Evolutionary conservation across 2,888 invertebrate genomes (phyloP).

Genomic region (Dynastes maya): DNA sequence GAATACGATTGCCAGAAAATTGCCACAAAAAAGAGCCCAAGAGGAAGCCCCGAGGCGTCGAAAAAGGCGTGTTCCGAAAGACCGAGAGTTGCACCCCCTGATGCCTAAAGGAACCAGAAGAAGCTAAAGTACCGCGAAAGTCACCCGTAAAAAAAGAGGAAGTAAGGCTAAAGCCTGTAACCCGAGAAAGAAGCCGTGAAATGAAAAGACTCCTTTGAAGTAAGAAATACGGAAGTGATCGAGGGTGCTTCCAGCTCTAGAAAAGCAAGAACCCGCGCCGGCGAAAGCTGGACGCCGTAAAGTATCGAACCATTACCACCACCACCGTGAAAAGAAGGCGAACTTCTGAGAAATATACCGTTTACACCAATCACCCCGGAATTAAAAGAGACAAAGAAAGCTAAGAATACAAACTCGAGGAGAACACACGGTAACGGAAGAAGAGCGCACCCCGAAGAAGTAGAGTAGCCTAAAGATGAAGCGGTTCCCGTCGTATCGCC

Average conservation of each 20-base stretch:
- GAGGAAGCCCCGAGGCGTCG: background rate
- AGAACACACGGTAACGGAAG: background rate
- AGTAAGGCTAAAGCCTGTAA: constrained; percentile 16
- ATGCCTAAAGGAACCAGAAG: background rate
- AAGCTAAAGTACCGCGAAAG: background rate
- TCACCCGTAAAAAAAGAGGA: background rate
- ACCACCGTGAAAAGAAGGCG: background rate
- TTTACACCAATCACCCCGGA: background rate
- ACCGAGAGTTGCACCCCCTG: background rate
- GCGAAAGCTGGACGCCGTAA: background rate
- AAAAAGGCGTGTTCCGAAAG: background rate
- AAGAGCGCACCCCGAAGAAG: background rate
- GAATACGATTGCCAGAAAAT: background rate
- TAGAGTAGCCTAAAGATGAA: background rate
- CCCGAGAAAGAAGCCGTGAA: background rate
- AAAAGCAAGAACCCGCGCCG: background rate
- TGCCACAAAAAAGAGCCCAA: background rate
- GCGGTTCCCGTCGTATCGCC: background rate
- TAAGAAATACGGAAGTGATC: background rate
- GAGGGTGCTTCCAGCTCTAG: background rate
- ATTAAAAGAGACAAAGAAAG: background rate
- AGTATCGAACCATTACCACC: constrained; percentile 18
- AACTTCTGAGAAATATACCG: background rate
- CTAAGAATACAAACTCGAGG: too few relatives aligned
- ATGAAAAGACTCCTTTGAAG: background rate